Evolutionary conservation across 2,888 invertebrate species (phyloP).

Genomic region (Spodoptera picta): DNA sequence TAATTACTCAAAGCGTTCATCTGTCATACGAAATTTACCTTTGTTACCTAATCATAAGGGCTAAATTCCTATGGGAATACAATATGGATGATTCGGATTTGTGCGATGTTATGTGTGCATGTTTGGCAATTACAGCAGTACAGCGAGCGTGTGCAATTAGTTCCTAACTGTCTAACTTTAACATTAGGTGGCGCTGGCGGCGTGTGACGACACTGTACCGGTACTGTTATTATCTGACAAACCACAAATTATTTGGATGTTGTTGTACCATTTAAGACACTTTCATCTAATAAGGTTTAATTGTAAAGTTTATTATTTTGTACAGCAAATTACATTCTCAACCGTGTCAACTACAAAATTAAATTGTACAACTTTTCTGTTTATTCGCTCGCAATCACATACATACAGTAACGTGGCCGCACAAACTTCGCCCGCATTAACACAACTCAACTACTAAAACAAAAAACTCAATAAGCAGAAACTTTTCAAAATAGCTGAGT

Average conservation of each 20-base stretch:
- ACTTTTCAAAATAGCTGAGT: conserved; percentile 51
- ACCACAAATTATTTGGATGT: not conserved
- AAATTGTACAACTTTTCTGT: conserved; percentile 13
- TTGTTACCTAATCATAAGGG: not conserved
- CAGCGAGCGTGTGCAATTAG: conserved; percentile 30
- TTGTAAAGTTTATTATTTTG: not conserved
- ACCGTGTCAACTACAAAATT: conserved; percentile 12
- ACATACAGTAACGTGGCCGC: conserved; percentile 34
- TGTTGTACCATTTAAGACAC: not conserved
- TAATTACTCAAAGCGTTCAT: conserved; percentile 24
- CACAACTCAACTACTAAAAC: conserved; percentile 30
- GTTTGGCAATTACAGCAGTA: conserved; percentile 40
- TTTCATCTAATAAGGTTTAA: not conserved
- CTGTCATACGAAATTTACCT: conserved; percentile 9
- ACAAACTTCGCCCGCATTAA: conserved; percentile 26
- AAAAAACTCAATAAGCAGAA: conserved; percentile 35
- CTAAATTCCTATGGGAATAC: conserved; percentile 4
- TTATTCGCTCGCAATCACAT: conserved; percentile 30
- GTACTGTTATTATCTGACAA: conserved; percentile 8
- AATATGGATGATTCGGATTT: conserved; percentile 25
- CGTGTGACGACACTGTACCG: not conserved
- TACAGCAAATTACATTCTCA: conserved; percentile 10
- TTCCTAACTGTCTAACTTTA: conserved; percentile 24
- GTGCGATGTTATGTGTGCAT: conserved; percentile 37
- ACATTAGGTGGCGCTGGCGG: conserved; percentile 15